phyloP scores from a whole-genome alignment of 2,888 invertebrate genomes.

The Argyra leucocephala region DNA sequence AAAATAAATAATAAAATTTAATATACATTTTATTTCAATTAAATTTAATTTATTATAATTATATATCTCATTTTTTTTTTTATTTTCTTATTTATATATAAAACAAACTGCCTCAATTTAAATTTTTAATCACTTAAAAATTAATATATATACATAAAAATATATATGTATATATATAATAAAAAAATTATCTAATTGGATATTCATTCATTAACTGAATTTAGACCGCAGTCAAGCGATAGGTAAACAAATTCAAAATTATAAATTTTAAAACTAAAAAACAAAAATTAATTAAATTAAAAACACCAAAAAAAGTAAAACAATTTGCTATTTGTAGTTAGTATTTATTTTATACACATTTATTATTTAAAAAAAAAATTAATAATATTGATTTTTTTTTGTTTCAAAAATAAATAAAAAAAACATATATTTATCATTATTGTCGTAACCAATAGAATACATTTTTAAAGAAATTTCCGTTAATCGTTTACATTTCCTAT shows the following conservation, averaged over 20 bases:
- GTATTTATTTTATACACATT: not conserved
- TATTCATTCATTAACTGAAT: conserved; percentile 20
- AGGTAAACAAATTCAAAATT: conserved; percentile 26
- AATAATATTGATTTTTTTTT: too few species aligned
- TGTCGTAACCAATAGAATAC: too few species aligned
- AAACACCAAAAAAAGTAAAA: not conserved
- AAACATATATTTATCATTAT: too few species aligned
- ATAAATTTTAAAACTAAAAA: not conserved
- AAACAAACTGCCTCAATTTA: not conserved
- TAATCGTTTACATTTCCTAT: too few species aligned
- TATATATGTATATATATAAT: not conserved
- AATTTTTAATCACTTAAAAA: not conserved
- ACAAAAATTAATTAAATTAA: not conserved
- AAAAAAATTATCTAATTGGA: conserved; percentile 5
- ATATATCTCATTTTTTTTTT: not conserved
- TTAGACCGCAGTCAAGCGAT: conserved; percentile 32
- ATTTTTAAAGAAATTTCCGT: too few species aligned
- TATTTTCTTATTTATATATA: not conserved
- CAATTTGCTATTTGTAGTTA: not conserved
- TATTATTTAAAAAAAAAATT: too few species aligned
- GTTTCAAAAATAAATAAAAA: too few species aligned
- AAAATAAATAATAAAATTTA: not conserved
- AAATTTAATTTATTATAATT: conserved; percentile 1
- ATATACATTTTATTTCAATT: not conserved
- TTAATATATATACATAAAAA: not conserved